Evolutionary conservation across 2,797 vertebrate species (phyloP), one percentile per base, ranked within the genome.

Genomic region (Ambastaia sidthimunki): DNA sequence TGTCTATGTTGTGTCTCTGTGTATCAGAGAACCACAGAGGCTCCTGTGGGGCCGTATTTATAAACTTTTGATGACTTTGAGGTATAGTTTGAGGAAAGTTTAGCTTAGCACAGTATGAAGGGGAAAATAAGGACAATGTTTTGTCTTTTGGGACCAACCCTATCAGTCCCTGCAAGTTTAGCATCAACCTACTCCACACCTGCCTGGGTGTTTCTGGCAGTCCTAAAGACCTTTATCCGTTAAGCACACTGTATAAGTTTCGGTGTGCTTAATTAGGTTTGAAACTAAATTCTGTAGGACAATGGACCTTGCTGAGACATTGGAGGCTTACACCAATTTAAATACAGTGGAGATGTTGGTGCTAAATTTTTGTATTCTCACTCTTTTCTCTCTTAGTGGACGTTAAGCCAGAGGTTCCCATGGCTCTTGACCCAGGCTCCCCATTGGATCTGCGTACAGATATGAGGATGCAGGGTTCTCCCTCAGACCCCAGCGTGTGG

Each of bases 401-500:
- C 88, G 94, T 97, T 65, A 98, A 98, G 84, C 93, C 95, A 0
- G 96, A 98, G 82, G 93, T 95, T 87, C 94, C 95, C 0, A 88
- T 95, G 90, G 90, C 92, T 47, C 92, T 95, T 89, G 97, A 98
- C 76, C 92, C 96, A 4, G 91, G 95, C 76, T 96, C 96, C 0
- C 97, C 97, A 0, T 80, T 99, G 86, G 98, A 99, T 90, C 91
- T 99, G 67, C 94, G 98, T 81, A 98, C 96, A 1, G 98, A 99
- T 85, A 92, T 95, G 86, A 97, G 96, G 93, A 96, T 97, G 95
- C 95, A 96, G 90, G 95, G 96, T 88, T 95, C 96, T 6, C 94
- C 94, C 82, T 95, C 96, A 3, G 83, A 84, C n/a, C 44, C 81
- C 19, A 76, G 7, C 1, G 25, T 98, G 86, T 96, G 97, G 80